Conservation (phyloP, 2,113 vertebrate genomes). For the Mesembrinibis cayennensis region DNA sequence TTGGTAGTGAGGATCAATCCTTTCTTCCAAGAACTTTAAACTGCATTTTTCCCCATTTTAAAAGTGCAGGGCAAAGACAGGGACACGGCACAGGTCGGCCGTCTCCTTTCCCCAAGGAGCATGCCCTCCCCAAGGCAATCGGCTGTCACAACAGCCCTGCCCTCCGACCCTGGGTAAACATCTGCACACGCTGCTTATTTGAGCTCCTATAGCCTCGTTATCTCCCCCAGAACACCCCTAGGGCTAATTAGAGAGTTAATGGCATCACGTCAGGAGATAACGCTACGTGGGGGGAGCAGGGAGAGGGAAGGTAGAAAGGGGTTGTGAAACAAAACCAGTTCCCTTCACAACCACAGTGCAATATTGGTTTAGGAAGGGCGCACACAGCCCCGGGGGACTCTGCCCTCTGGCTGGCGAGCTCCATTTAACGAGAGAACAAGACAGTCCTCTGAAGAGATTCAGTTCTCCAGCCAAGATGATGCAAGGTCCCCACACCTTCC, state of each 20-base stretch:
- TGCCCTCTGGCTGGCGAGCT: background rate
- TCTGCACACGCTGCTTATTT: slow-evolving; percentile 65
- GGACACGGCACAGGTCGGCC: background rate
- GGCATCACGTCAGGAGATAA: slow-evolving; percentile 57
- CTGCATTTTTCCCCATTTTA: background rate
- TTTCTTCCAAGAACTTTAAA: background rate
- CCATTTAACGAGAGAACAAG: background rate
- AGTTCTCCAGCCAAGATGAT: slow-evolving; percentile 30
- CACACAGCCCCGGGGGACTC: background rate
- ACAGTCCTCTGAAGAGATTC: background rate
- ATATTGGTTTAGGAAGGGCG: slow-evolving; percentile 47
- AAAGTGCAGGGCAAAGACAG: background rate
- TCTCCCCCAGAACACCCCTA: slow-evolving; percentile 60
- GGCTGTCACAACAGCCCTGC: slow-evolving; percentile 75
- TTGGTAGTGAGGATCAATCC: background rate
- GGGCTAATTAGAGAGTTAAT: slow-evolving; percentile 75
- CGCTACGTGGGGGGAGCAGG: background rate
- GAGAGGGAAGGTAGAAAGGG: slow-evolving; percentile 39
- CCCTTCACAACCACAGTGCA: slow-evolving; percentile 34
- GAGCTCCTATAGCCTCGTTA: slow-evolving; percentile 48
- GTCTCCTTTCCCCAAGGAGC: background rate
- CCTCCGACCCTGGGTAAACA: slow-evolving; percentile 77
- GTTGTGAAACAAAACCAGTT: slow-evolving; percentile 60
- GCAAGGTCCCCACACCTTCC: background rate
- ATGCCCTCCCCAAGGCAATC: slow-evolving; percentile 22